Conservation (phyloP, 2,888 invertebrate genomes). For the Pterostichus madidus region DNA sequence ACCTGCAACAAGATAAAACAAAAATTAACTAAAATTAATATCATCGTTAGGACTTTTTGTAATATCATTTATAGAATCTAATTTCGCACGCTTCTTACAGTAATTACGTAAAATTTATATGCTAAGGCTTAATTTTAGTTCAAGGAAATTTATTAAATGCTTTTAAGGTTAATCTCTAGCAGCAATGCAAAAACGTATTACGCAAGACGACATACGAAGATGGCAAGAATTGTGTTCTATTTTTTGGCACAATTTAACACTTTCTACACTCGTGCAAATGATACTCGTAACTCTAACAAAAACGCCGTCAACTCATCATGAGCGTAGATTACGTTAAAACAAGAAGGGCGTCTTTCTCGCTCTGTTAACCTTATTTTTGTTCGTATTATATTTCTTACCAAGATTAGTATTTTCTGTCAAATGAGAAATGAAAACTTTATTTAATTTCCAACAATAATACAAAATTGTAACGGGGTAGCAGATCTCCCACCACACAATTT, state of each 20-base stretch:
- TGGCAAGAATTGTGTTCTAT: conserved; percentile 37
- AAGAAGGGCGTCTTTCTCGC: background rate
- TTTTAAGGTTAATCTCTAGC: conserved; percentile 34
- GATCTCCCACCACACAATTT: too few species aligned
- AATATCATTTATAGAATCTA: conserved; percentile 34
- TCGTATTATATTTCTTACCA: background rate
- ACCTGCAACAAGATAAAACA: conserved; percentile 24
- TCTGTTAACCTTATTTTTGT: conserved; percentile 13
- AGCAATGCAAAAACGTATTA: conserved; percentile 24
- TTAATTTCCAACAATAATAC: background rate
- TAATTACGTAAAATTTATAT: conserved; percentile 33
- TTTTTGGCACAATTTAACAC: conserved; percentile 32
- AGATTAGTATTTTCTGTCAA: conserved; percentile 11
- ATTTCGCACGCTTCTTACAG: conserved; percentile 12
- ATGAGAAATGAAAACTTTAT: background rate
- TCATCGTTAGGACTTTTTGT: conserved; percentile 13
- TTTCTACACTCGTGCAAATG: conserved; percentile 4
- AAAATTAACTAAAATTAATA: conserved; percentile 24
- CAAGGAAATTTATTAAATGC: conserved; percentile 42
- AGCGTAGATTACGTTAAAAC: too few species aligned
- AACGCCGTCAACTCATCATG: background rate
- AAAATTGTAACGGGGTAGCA: too few species aligned
- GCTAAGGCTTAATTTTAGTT: conserved; percentile 48
- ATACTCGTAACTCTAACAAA: conserved; percentile 3
- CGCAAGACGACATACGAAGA: conserved; percentile 16